Evolutionary conservation across 1,140 invertebrate genomes (phyloP).

Genomic region (Ruditapes philippinarum): DNA sequence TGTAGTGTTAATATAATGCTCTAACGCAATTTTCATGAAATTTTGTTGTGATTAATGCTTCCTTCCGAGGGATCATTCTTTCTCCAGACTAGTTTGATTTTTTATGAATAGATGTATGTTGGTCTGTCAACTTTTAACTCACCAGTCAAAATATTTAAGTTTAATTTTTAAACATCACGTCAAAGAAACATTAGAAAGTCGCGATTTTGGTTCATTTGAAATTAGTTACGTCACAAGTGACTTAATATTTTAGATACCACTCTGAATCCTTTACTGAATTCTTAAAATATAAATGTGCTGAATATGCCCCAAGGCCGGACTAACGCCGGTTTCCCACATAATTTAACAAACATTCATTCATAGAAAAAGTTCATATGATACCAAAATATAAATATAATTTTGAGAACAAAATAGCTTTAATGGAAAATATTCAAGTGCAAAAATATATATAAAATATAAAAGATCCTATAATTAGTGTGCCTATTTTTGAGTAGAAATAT

Average conservation of each 20-base stretch:
- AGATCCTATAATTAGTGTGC: too few relatives aligned
- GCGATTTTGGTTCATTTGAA: not conserved
- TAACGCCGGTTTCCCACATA: too few relatives aligned
- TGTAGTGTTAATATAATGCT: not conserved
- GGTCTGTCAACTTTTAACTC: not conserved
- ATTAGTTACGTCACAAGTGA: constrained; percentile 1
- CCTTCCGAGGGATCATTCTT: not conserved
- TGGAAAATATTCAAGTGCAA: too few relatives aligned
- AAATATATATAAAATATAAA: too few relatives aligned
- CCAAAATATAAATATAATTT: too few relatives aligned
- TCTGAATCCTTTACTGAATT: not conserved
- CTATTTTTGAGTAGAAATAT: too few relatives aligned
- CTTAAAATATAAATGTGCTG: constrained; percentile 5
- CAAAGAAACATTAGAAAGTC: not conserved
- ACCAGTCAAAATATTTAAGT: not conserved
- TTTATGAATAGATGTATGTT: not conserved
- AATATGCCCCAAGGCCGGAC: constrained; percentile 23
- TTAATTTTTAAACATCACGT: not conserved
- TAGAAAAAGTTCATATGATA: too few relatives aligned
- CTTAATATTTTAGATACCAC: not conserved
- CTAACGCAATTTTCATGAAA: not conserved
- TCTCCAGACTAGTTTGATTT: not conserved
- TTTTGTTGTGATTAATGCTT: too few relatives aligned
- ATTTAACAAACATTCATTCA: too few relatives aligned
- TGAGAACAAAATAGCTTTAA: too few relatives aligned